These are phyloP conservation scores for Elanoides forficatus DNA, from an alignment of 2,113 vertebrate genomes.

Conservation along the genomic window DNA sequence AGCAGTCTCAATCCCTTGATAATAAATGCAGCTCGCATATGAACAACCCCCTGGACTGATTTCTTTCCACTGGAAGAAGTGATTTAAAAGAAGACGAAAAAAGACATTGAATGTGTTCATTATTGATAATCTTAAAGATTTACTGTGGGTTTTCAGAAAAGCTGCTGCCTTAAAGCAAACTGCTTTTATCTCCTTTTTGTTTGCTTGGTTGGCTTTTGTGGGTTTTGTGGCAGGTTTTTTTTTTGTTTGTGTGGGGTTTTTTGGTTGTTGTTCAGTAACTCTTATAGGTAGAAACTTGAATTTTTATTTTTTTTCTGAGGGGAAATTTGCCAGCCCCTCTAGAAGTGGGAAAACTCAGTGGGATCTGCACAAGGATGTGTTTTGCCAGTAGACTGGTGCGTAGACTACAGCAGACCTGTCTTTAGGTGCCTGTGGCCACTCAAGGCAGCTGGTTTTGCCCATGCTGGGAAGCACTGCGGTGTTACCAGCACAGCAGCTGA, in stretches of 20 bases:
- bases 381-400: fast-evolving
- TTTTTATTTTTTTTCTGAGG: background rate
- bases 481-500: background rate
- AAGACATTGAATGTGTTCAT: constrained; percentile 57
- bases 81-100: constrained; percentile 44
- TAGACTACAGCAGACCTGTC: background rate
- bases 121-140: constrained; percentile 64
- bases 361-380: background rate
- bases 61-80: constrained; percentile 34
- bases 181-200: constrained; percentile 61
- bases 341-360: background rate
- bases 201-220: constrained; percentile 63
- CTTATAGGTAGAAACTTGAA: background rate
- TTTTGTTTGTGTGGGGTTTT: background rate
- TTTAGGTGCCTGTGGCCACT: background rate
- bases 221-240: background rate
- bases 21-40: constrained; percentile 48
- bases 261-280: background rate
- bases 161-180: constrained; percentile 58
- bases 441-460: background rate
- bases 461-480: fast-evolving
- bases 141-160: constrained; percentile 52
- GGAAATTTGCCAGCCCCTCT: background rate
- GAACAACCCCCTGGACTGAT: constrained; percentile 51
- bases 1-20: constrained; percentile 35